Evolutionary conservation across 2,113 vertebrate genomes (phyloP).

Genomic region (Thymallus thymallus): DNA sequence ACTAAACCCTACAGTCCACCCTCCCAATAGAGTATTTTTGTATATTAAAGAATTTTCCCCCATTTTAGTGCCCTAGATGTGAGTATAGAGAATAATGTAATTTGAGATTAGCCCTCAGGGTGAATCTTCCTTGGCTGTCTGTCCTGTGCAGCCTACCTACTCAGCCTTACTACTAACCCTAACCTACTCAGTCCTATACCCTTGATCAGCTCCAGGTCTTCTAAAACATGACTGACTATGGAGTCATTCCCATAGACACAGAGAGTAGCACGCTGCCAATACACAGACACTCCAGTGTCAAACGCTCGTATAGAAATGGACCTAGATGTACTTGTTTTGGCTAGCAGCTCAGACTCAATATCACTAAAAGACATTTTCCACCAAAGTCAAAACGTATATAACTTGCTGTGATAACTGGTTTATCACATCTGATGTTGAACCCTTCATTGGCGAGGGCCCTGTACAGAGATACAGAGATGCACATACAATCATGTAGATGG

Average conservation of each 20-base stretch:
- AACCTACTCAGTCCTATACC: slow-evolving; percentile 45
- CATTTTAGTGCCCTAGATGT: too few species aligned
- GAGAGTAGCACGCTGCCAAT: slow-evolving; percentile 1
- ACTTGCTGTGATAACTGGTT: too few species aligned
- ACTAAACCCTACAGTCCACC: slow-evolving; percentile 6
- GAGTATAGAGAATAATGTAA: neutral
- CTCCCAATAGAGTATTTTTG: neutral
- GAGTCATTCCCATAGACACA: slow-evolving; percentile 1
- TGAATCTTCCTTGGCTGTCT: neutral
- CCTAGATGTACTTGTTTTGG: too few species aligned
- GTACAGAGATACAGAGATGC: neutral
- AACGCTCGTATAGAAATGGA: too few species aligned
- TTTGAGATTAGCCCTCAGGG: too few species aligned
- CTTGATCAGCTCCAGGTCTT: slow-evolving; percentile 56
- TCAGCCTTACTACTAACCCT: slow-evolving; percentile 26
- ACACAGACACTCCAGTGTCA: neutral
- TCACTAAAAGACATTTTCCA: too few species aligned
- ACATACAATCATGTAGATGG: neutral
- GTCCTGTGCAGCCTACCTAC: slow-evolving; percentile 24
- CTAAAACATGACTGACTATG: slow-evolving; percentile 12
- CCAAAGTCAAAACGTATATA: too few species aligned
- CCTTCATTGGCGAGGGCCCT: neutral
- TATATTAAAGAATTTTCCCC: too few species aligned
- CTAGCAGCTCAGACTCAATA: too few species aligned
- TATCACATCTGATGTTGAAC: too few species aligned